Evolutionary conservation across 2,888 invertebrate species (phyloP).

Genomic region (Calephelis perditalis): DNA sequence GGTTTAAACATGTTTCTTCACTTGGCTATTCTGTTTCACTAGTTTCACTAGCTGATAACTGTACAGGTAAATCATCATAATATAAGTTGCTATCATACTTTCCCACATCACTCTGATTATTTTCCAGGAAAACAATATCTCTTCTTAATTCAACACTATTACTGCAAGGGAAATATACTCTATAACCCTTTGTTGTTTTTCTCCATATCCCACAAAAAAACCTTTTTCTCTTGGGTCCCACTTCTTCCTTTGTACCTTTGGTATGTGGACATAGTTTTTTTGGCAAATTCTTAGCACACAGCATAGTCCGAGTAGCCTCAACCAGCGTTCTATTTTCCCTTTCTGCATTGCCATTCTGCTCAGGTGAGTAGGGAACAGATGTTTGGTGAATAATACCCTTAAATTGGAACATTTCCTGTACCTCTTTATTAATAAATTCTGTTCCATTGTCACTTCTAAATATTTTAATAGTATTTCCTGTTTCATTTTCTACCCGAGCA

Average conservation of each 20-base stretch:
- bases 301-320: slow-evolving; percentile 36
- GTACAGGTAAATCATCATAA: too few species aligned
- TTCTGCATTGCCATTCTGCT: slow-evolving; percentile 25
- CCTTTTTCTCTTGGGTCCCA: too few species aligned
- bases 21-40: background rate
- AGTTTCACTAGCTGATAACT: too few species aligned
- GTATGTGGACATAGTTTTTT: slow-evolving; percentile 19
- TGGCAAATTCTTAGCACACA: slow-evolving; percentile 19
- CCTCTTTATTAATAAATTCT: slow-evolving; percentile 27
- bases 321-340: slow-evolving; percentile 34
- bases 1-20: background rate
- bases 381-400: slow-evolving; percentile 25
- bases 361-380: slow-evolving; percentile 25
- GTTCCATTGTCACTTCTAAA: slow-evolving; percentile 24
- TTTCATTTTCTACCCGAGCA: slow-evolving; percentile 32
- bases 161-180: slow-evolving; percentile 19
- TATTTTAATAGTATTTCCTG: slow-evolving; percentile 30
- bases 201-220: too few species aligned
- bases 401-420: slow-evolving; percentile 16
- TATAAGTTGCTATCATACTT: background rate
- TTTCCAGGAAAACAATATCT: slow-evolving; percentile 17
- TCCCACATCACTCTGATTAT: background rate
- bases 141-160: slow-evolving; percentile 15
- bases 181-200: slow-evolving; percentile 7
- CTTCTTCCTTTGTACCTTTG: too few species aligned